These are phyloP conservation scores for Echinometra lucunter DNA, from an alignment of 53 echinoderm and acorn worm species.

Conservation along the genomic window DNA sequence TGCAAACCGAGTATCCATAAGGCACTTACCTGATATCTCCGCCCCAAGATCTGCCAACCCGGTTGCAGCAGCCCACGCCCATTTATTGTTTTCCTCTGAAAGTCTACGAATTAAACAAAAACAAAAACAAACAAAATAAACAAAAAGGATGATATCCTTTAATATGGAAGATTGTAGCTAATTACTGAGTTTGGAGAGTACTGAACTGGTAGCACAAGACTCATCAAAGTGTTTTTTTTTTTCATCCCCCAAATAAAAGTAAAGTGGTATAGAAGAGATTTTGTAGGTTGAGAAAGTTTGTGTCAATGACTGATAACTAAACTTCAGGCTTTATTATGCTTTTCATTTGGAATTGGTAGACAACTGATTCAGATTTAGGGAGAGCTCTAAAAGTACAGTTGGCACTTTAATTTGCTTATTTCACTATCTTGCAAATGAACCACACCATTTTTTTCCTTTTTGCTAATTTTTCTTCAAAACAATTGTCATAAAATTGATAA, in stretches of 20 bases:
- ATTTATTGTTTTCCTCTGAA: slow-evolving; percentile 36
- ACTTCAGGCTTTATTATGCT: neutral
- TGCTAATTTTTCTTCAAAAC: neutral
- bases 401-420: neutral
- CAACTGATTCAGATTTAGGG: neutral
- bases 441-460: neutral
- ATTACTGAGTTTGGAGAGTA: neutral
- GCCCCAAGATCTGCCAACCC: slow-evolving; percentile 33
- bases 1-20: neutral
- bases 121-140: no score
- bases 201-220: neutral
- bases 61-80: slow-evolving; percentile 38
- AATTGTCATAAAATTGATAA: neutral
- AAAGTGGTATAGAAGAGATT: neutral
- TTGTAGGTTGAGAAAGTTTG: neutral
- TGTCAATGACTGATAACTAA: neutral
- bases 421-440: neutral
- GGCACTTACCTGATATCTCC: slow-evolving; percentile 35
- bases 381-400: neutral
- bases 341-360: neutral
- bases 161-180: no score
- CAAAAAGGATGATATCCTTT: no score
- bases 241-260: neutral
- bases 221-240: neutral
- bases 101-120: no score